Evolutionary conservation across 2,113 vertebrate genomes (phyloP), one percentile per base, ranked within the genome.

Genomic region (Brevimyrus niger): DNA sequence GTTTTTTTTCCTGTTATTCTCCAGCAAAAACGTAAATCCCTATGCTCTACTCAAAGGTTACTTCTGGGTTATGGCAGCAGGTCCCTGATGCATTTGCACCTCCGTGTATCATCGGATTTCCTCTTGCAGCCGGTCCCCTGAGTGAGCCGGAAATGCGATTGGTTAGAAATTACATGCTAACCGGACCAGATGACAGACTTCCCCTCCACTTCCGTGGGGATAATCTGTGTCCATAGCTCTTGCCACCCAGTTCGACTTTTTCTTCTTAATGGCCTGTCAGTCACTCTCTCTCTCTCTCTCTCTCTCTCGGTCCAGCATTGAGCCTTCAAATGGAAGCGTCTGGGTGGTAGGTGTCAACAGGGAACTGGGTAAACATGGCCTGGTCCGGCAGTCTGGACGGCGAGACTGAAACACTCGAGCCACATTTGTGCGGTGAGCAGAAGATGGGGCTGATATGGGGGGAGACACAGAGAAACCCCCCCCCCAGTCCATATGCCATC

Each of bases 231-330:
- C 91, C 90, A 92, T 94, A 93, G 94, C 95, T 94, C 94, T 94
- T 92, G 90, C 92, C 92, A 93, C 90, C 95, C 93, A 93, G 94
- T 96, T 95, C 96, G 95, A 97, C 95, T 95, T 96, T 96, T 95
- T 92, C 94, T 96, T 95, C 93, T 95, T 94, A 95, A 97, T 97
- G 96, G 94, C 95, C 95, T 96, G 94, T 94, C 94, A 94, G 94
- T 76, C 86, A 3, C 19, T 53, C 6, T 27, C 23, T 53, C 27
- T 53, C 51, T 38, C 86, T n/a, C n/a, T n/a, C n/a, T 13, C 46
- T 21, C 21, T 53, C 27, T 53, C 51, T 38, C 86, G 3, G 5
- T 51, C 19, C 38, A 9, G 87, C 86, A 38, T 35, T 35, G 50
- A 27, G 31, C 31, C 51, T 65, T 47, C 53, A 65, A 13, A 87